Evolutionary conservation across 1,140 invertebrate genomes (phyloP), one percentile per base, ranked within the genome.

Genomic region (Monochamus saltuarius): DNA sequence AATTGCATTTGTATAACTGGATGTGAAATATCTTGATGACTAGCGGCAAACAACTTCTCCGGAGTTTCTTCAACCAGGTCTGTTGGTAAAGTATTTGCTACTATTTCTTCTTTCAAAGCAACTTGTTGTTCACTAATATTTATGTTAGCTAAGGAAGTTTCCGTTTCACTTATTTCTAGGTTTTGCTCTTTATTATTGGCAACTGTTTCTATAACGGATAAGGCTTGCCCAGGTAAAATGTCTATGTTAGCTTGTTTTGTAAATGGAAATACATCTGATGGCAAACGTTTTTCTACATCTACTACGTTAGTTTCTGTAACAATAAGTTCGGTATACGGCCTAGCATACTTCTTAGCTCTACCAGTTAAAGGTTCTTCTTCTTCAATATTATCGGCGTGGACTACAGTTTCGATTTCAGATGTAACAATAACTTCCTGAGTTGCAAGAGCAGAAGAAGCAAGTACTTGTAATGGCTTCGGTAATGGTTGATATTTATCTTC

Each of bases 271-370:
- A 67, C 29, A 58, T 81, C 74, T 52, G 70, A 63, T 3, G 74
- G 62, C 29, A 80, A 70, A 0, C 59, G 59, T 71, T 79, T 81
- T 66, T 84, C 82, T 3, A 74, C 70, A 72, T 85, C 83, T 2
- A 74, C 76, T 4, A 80, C 69, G 61, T 80, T 80, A 2, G 81
- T 79, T 73, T 85, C 83, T 6, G 81, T 82, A 2, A 84, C 69
- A 34, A 84, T 73, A 7, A 85, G 67, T 72, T 84, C 83, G 61
- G 82, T 78, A 43, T 80, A 69, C 56, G 80, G 77, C 55, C 79
- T 79, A 55, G 80, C 77, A 56, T 78, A 79, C 42, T 77, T 68
- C 59, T 81, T 80, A 6, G 83, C 84, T 72, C 79, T 81, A 19
- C 72, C 74, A 13, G 70, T 78, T 37, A 72, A 64, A 4, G 76